Base-by-base conservation (phyloP, 1,140 invertebrate genomes). In the Zaprionus nigranus region DNA sequence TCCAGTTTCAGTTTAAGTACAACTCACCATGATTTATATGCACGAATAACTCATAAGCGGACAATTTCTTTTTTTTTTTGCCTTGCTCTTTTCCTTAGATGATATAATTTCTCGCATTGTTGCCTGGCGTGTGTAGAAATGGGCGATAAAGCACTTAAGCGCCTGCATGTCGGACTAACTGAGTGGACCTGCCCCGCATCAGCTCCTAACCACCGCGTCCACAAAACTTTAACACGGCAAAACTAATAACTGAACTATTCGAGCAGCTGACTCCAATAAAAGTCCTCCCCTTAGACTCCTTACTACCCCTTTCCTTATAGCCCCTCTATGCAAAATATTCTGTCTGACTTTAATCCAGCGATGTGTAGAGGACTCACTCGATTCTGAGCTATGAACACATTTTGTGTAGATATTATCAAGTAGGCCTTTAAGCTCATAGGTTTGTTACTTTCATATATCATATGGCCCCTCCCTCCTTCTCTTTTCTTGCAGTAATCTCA, bases 131-230 rank as follows among this genome's bases (percentile, higher is more conserved):
- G 24, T 58, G 17, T 51, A 75, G 67, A 76, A 79, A 76, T 82
- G 13, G 38, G 60, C 66, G 83, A 87, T 87, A 87, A 85, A 43
- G 61, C 63, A 82, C 53, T 85, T 71, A 71, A 71, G 67, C 56
- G 38, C 38, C 66, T 40, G 28, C 36, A 59, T 36, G 40, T 15
- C 36, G 22, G 12, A 26, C 51, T 56, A 28, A 20, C 56, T 61
- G 46, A 36, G 34, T 38, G 13, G 13, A 15, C 20, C 30, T 54
- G 17, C 30, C 12, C n/a, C 28, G 12, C n/a, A 11, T 22, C 34
- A 20, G 13, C 40, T 17, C 34, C 40, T 1, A 7, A 5, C 13
- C 43, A 11, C 2, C 11, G 43, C 43, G 40, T 51, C 54, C 20
- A 40, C 59, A 53, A 65, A 51, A 65, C 61, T 67, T 60, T 22